A percentile compares a stretch with the other conserved stretches of the same genome.
phyloP scores from a whole-genome alignment of 1,140 invertebrate species.

The Camponotus floridanus region DNA sequence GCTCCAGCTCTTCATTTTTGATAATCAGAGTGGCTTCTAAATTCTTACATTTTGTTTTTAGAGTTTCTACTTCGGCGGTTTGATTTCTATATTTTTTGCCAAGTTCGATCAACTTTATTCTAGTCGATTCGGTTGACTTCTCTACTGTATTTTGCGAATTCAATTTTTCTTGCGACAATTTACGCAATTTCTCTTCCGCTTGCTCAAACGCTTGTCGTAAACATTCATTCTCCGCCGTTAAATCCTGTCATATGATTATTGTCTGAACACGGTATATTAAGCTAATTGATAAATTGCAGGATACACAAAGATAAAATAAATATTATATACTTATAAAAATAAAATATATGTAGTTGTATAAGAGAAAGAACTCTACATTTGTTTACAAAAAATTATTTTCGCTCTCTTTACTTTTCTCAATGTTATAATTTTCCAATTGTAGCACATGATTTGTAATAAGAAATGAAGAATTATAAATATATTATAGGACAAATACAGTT shows the following conservation, averaged over 20 bases:
- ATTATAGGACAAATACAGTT: no score
- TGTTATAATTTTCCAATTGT: no score
- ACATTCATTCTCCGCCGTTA: constrained; percentile 81
- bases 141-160: constrained; percentile 28
- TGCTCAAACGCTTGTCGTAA: constrained; percentile 73
- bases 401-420: no score
- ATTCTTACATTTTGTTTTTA: constrained; percentile 81
- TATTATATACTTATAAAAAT: background rate
- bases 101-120: constrained; percentile 84
- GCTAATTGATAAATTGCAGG: background rate
- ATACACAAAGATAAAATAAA: constrained; percentile 10
- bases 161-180: constrained; percentile 22
- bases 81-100: constrained; percentile 85
- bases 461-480: background rate
- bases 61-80: constrained; percentile 82
- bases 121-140: constrained; percentile 73
- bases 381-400: no score
- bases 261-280: background rate
- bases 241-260: constrained; percentile 75
- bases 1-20: constrained; percentile 69
- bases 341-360: background rate
- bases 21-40: constrained; percentile 73
- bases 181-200: constrained; percentile 63
- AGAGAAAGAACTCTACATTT: no score
- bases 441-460: background rate